These are phyloP conservation scores for Antechinus stuartii DNA, from an alignment of 2,113 vertebrate species.

Conservation along the genomic window DNA sequence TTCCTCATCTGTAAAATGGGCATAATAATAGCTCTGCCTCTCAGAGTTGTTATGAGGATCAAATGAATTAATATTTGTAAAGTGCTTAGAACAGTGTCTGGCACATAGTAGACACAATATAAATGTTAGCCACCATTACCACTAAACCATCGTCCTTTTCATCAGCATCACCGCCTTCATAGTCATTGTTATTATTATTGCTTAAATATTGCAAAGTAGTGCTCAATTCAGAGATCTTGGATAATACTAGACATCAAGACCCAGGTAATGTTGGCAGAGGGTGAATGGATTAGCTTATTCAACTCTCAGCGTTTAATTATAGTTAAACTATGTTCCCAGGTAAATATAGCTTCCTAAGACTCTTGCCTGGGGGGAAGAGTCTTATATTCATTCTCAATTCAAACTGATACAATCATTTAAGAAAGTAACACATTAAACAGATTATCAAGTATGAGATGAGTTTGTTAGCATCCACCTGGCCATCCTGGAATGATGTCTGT, in stretches of 20 bases:
- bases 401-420: neutral
- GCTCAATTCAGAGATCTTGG: neutral
- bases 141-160: neutral
- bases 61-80: neutral
- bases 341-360: neutral
- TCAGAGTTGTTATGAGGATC: neutral
- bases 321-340: neutral
- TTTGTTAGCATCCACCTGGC: neutral
- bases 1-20: neutral
- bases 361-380: neutral
- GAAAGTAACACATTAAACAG: neutral
- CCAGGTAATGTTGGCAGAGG: neutral
- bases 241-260: neutral
- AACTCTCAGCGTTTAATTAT: neutral
- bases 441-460: neutral
- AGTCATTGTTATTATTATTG: neutral
- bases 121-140: neutral
- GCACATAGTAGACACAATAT: neutral
- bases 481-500: neutral
- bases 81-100: neutral
- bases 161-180: too few relatives aligned
- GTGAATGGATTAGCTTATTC: neutral
- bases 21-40: neutral
- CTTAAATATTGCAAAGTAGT: neutral
- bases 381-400: neutral